Evolutionary conservation across 2,797 vertebrate species (phyloP).

Genomic region (Manis javanica): DNA sequence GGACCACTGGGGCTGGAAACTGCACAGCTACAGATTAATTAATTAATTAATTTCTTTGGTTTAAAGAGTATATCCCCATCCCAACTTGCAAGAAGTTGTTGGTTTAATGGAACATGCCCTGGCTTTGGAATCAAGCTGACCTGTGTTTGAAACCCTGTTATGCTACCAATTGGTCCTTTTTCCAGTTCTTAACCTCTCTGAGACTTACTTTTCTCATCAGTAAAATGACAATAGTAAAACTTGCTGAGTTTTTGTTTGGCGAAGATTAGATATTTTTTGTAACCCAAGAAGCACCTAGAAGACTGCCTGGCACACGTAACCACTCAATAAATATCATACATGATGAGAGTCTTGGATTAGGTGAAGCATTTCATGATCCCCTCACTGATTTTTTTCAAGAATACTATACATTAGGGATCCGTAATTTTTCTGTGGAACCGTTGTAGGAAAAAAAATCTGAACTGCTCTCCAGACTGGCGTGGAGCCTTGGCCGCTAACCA

Average conservation of each 20-base stretch:
- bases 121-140: neutral
- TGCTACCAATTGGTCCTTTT: neutral
- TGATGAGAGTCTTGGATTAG: conserved; percentile 10
- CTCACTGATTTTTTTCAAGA: neutral
- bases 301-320: neutral
- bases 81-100: neutral
- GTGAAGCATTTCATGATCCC: conserved; percentile 5
- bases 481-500: neutral
- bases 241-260: neutral
- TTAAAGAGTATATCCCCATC: neutral
- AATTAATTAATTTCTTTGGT: neutral
- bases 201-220: neutral
- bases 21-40: neutral
- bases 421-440: conserved; percentile 24
- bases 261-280: conserved; percentile 33
- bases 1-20: neutral
- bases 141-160: neutral
- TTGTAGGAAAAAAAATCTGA: neutral
- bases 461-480: neutral
- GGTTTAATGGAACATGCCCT: neutral
- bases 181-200: neutral
- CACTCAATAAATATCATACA: conserved; percentile 11
- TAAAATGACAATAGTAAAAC: neutral
- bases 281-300: neutral
- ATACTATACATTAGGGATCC: neutral